These are phyloP conservation scores for Empidonax traillii DNA, from an alignment of 2,113 vertebrate genomes.

Conservation along the genomic window DNA sequence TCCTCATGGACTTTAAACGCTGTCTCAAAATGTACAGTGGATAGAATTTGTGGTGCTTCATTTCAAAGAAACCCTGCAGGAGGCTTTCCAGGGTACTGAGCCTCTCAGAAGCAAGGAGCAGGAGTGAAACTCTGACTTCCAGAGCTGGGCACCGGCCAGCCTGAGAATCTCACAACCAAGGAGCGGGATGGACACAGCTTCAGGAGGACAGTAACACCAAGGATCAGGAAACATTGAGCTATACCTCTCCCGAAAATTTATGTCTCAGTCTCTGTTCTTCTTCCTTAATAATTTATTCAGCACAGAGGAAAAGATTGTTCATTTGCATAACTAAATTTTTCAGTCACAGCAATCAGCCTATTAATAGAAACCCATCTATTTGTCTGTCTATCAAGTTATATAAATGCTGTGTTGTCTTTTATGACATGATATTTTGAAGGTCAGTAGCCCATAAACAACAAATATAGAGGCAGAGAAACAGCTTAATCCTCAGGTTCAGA, in stretches of 20 bases:
- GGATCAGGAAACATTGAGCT: not conserved
- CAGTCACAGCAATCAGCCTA: slow-evolving; percentile 29
- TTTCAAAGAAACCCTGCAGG: not conserved
- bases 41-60: not conserved
- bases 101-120: not conserved
- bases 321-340: slow-evolving; percentile 58
- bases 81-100: not conserved
- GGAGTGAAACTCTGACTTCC: not conserved
- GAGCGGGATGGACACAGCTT: not conserved
- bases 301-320: slow-evolving; percentile 4
- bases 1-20: not conserved
- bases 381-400: slow-evolving; percentile 28
- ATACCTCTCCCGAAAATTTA: not conserved
- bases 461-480: not conserved
- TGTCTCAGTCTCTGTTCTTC: not conserved
- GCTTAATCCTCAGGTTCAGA: not conserved
- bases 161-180: rapidly evolving
- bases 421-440: slow-evolving; percentile 7
- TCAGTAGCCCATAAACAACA: not conserved
- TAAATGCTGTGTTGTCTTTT: not conserved
- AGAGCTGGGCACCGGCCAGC: not conserved
- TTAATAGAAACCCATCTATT: slow-evolving; percentile 54
- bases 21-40: not conserved
- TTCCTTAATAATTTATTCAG: slow-evolving; percentile 52
- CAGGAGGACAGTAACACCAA: not conserved